phyloP scores from a whole-genome alignment of 2,888 invertebrate species.

The Drosophila falleni region DNA sequence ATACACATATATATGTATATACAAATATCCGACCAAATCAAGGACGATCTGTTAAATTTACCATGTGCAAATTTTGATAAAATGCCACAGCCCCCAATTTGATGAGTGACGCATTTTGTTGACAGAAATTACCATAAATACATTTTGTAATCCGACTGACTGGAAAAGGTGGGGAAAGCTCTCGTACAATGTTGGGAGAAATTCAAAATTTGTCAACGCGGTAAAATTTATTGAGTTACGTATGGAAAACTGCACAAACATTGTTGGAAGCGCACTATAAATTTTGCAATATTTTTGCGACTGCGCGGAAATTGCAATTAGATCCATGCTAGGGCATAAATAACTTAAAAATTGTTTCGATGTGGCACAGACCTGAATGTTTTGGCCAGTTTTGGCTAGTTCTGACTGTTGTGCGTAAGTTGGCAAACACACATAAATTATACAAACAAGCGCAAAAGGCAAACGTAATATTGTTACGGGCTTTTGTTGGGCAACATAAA shows the following conservation, averaged over 20 bases:
- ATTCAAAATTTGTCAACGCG: constrained; percentile 39
- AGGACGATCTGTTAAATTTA: constrained; percentile 67
- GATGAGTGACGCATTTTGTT: constrained; percentile 53
- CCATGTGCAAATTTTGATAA: constrained; percentile 63
- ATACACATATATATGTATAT: background rate
- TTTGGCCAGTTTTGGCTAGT: background rate
- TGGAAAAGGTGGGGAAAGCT: constrained; percentile 6
- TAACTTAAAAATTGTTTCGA: constrained; percentile 51
- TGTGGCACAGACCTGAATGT: background rate
- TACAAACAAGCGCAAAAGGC: constrained; percentile 63
- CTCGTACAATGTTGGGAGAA: constrained; percentile 1
- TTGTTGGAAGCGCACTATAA: constrained; percentile 43
- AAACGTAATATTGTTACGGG: constrained; percentile 51
- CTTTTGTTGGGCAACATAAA: constrained; percentile 50
- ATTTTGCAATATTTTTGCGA: constrained; percentile 70
- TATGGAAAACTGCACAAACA: constrained; percentile 22
- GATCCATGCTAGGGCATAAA: constrained; percentile 63
- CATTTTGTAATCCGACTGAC: constrained; percentile 44
- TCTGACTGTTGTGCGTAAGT: constrained; percentile 36
- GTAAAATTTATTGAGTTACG: constrained; percentile 66
- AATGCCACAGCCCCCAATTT: constrained; percentile 41
- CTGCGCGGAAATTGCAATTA: constrained; percentile 78
- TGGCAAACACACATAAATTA: constrained; percentile 63
- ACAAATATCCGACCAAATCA: constrained; percentile 33
- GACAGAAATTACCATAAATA: constrained; percentile 77